Conservation (phyloP, 2,888 invertebrate genomes). For the Macaria notata region DNA sequence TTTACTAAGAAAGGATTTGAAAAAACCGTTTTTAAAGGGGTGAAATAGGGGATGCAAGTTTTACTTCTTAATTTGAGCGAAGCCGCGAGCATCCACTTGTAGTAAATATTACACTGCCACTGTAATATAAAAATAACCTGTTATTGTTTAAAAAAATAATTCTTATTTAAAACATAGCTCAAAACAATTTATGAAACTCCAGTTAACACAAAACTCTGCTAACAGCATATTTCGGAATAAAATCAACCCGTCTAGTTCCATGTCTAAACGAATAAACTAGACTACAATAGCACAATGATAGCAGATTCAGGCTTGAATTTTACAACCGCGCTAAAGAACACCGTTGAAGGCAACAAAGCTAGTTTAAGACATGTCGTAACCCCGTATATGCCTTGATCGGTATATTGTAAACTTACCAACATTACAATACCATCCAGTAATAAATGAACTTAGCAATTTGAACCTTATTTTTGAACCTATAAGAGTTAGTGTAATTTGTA, state of each 20-base stretch:
- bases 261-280: constrained; percentile 21
- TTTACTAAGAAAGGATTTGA: too few relatives aligned
- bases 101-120: too few relatives aligned
- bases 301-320: constrained; percentile 20
- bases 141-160: too few relatives aligned
- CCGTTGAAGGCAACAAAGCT: constrained; percentile 35
- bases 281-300: constrained; percentile 16
- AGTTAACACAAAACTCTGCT: too few relatives aligned
- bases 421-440: constrained; percentile 3
- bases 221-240: too few relatives aligned
- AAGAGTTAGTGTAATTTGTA: constrained; percentile 10
- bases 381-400: constrained; percentile 32
- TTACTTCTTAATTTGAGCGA: too few relatives aligned
- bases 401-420: constrained; percentile 23
- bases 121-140: too few relatives aligned
- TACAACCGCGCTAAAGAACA: constrained; percentile 30
- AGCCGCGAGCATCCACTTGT: too few relatives aligned
- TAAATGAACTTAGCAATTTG: constrained; percentile 14
- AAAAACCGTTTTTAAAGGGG: too few relatives aligned
- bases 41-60: too few relatives aligned
- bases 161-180: too few relatives aligned
- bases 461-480: constrained; percentile 11
- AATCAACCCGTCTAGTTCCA: not conserved
- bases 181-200: too few relatives aligned
- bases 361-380: constrained; percentile 37